Conservation (phyloP, 1,140 invertebrate species). For the Drosophila melanica region DNA sequence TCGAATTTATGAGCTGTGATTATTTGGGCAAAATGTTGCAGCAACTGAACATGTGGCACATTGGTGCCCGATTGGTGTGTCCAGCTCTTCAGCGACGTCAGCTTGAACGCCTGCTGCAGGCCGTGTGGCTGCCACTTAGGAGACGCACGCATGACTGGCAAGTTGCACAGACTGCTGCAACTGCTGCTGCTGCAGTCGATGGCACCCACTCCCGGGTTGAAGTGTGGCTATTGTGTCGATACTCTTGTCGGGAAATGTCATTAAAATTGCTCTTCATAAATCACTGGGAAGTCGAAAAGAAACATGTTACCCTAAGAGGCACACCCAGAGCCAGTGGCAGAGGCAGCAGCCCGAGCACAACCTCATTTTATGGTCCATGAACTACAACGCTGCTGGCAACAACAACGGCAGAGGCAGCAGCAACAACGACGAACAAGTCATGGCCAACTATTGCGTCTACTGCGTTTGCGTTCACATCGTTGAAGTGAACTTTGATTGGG, state of each 20-base stretch:
- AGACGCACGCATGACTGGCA: slow-evolving; percentile 66
- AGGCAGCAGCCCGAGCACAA: slow-evolving; percentile 72
- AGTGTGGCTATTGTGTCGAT: slow-evolving; percentile 62
- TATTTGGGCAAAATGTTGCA: slow-evolving; percentile 63
- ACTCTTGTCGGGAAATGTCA: slow-evolving; percentile 77
- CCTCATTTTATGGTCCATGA: slow-evolving; percentile 82
- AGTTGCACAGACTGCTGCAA: slow-evolving; percentile 28
- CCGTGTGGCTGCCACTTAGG: slow-evolving; percentile 41
- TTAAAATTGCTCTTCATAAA: slow-evolving; percentile 84
- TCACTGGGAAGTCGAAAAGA: slow-evolving; percentile 65
- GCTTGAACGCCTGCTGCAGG: slow-evolving; percentile 11
- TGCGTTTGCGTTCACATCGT: slow-evolving; percentile 38
- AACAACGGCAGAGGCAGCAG: slow-evolving; percentile 11
- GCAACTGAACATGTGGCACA: slow-evolving; percentile 18
- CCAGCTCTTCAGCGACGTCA: slow-evolving; percentile 40
- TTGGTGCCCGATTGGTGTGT: slow-evolving; percentile 50
- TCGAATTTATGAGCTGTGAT: slow-evolving; percentile 62
- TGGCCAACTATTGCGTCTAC: slow-evolving; percentile 25
- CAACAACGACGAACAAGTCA: slow-evolving; percentile 9
- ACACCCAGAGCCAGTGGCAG: slow-evolving; percentile 10
- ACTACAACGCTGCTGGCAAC: slow-evolving; percentile 35
- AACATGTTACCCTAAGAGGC: slow-evolving; percentile 48
- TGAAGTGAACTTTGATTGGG: slow-evolving; percentile 67
- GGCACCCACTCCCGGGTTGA: slow-evolving; percentile 37
- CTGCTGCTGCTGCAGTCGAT: slow-evolving; percentile 17